Conservation (phyloP, 2,113 vertebrate genomes). For the Chiloscyllium plagiosum region DNA sequence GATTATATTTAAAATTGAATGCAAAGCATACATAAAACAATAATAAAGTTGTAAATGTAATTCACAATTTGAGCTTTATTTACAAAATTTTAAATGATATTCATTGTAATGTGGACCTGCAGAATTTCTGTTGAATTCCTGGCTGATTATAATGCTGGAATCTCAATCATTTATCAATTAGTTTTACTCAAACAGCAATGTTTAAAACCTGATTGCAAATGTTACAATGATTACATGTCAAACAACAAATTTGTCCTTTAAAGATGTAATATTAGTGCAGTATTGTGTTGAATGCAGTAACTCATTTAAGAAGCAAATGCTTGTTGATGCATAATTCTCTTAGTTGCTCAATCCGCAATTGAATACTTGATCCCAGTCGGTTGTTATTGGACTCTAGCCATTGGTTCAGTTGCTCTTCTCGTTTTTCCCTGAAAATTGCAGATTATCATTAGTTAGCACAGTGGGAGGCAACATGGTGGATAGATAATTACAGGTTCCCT, state of each 20-base stretch:
- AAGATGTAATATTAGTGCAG: neutral
- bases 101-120: neutral
- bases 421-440: slow-evolving; percentile 47
- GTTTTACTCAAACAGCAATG: neutral
- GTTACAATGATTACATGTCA: neutral
- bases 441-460: neutral
- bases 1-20: neutral
- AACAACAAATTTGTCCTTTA: neutral
- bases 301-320: neutral
- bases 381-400: slow-evolving; percentile 42
- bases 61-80: slow-evolving; percentile 5
- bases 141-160: neutral
- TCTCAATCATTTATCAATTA: neutral
- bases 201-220: neutral
- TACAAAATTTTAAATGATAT: neutral
- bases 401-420: slow-evolving; percentile 40
- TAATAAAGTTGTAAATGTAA: neutral
- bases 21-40: neutral
- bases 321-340: slow-evolving; percentile 41
- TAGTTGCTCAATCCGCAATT: slow-evolving; percentile 46
- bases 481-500: neutral
- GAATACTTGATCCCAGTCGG: slow-evolving; percentile 45
- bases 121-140: slow-evolving; percentile 11
- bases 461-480: neutral
- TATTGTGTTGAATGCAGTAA: neutral